Evolutionary conservation across 2,113 vertebrate species (phyloP).

Genomic region (Tragelaphus buxtoni): DNA sequence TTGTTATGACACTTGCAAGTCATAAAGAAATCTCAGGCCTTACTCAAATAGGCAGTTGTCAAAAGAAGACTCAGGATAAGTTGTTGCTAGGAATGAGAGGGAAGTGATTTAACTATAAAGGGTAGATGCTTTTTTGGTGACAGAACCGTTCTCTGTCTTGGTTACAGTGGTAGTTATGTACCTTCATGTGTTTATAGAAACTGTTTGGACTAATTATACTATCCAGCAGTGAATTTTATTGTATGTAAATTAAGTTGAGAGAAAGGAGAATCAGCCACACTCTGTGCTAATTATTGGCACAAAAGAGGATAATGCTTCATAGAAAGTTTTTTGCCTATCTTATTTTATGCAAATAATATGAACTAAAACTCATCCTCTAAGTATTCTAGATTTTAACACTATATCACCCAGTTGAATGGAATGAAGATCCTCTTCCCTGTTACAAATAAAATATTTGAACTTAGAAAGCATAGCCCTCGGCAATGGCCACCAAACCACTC

Average conservation of each 20-base stretch:
- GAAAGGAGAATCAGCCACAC: not conserved
- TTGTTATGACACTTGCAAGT: not conserved
- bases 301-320: not conserved
- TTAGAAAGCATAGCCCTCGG: not conserved
- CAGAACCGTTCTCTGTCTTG: not conserved
- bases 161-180: not conserved
- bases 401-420: not conserved
- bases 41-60: not conserved
- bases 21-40: not conserved
- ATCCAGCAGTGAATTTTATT: not conserved
- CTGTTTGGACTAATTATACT: not conserved
- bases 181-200: not conserved
- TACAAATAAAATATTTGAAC: not conserved
- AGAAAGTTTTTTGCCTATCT: not conserved
- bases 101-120: no score
- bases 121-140: no score
- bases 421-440: not conserved
- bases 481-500: not conserved
- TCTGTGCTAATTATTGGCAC: not conserved
- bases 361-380: not conserved
- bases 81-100: not conserved
- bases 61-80: not conserved
- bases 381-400: not conserved
- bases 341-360: not conserved
- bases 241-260: not conserved